A percentile compares a stretch with the other conserved stretches of the same genome.
Conservation (phyloP, 2,888 invertebrate species). For the Pyralis farinalis region DNA sequence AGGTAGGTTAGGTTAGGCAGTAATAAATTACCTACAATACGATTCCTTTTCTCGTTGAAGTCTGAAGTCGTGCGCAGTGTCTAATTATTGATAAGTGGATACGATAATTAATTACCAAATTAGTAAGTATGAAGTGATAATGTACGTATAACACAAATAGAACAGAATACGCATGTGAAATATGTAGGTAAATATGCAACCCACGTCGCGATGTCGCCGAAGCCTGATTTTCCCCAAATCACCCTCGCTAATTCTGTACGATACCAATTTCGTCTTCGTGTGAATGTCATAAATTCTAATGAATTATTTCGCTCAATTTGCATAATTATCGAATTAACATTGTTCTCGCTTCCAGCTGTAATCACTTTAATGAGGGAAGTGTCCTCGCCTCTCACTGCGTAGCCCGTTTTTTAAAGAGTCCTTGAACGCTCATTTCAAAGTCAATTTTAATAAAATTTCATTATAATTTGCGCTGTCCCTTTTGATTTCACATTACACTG, state of each 20-base stretch:
- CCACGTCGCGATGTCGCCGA: not conserved
- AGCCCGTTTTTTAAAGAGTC: conserved; percentile 38
- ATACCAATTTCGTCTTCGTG: conserved; percentile 21
- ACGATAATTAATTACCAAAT: no score
- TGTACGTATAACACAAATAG: no score
- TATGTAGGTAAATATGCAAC: not conserved
- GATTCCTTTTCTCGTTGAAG: no score
- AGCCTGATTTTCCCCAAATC: not conserved
- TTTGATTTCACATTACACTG: not conserved
- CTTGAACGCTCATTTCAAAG: conserved; percentile 40
- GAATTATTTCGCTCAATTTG: conserved; percentile 44
- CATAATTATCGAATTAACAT: conserved; percentile 57
- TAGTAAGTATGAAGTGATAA: no score
- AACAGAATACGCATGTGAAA: no score
- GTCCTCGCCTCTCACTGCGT: conserved; percentile 38
- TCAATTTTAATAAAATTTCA: conserved; percentile 35
- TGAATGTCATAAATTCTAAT: conserved; percentile 38
- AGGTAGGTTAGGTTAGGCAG: no score
- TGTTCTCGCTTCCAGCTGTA: conserved; percentile 44
- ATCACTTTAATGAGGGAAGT: conserved; percentile 46
- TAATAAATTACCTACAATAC: no score
- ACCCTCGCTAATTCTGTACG: not conserved
- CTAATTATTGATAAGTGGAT: no score
- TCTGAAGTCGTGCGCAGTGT: no score
- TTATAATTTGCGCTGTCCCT: not conserved